Evolutionary conservation across 2,797 vertebrate genomes (phyloP), one percentile per base, ranked within the genome.

Genomic region (Phyllotis vaccarum): DNA sequence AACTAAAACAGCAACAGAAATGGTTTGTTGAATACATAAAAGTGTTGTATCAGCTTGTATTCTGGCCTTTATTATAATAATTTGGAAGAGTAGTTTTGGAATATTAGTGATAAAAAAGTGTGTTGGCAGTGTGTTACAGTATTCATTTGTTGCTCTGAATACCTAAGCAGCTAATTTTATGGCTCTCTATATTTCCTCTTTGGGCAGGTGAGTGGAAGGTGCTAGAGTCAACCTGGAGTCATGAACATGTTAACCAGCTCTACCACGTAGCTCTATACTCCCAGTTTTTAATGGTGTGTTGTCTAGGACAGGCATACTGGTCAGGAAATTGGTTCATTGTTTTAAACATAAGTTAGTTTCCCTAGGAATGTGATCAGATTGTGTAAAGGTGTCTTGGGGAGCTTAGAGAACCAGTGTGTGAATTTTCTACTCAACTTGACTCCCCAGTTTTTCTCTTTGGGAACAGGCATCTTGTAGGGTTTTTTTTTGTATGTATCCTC

Each of bases 261-360:
- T 79, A 14, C 40, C 70, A 31, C 58, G 54, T 58, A 83, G 6
- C 72, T 56, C 19, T 78, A 13, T 14, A 10, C 46, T 21, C 22
- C 37, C 19, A 14, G 11, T 2, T 21, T 29, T 31, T 22, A 37
- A 89, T 68, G 81, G 12, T 94, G 16, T 72, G 31, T 16, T 62
- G 22, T 93, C 72, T 54, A 37, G 66, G 37, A 21, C 34, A 24
- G 43, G 34, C 64, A 72, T 22, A 40, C 46, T 86, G 64, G 21
- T 56, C 85, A 66, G 60, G 81, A 85, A 64, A 85, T 66, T 29
- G 64, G 2, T 31, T 86, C 29, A 40, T 68, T 91, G 7, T 58
- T 93, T 91, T 95, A 94, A 91, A 74, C n/a, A 89, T 31, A 70
- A 8, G n/a, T 19, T 27, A 75, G 89, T 82, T 12, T 9, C 24